Evolutionary conservation across 2,888 invertebrate genomes (phyloP).

Genomic region (Neoitamus cyanurus): DNA sequence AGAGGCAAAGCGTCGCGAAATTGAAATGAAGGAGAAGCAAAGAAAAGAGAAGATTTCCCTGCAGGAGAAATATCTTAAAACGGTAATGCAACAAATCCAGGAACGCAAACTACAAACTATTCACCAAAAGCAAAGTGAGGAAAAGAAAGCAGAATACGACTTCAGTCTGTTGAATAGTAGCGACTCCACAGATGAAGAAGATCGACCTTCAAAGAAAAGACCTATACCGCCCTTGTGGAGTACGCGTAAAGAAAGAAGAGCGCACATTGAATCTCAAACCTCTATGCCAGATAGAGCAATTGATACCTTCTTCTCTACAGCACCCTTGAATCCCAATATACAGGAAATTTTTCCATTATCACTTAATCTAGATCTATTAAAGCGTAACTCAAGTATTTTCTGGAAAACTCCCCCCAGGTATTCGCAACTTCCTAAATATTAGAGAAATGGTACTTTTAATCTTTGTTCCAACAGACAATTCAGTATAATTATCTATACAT

Average conservation of each 20-base stretch:
- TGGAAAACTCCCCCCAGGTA: constrained; percentile 79
- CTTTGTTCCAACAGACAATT: too few relatives aligned
- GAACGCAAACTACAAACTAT: not conserved
- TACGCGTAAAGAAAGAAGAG: constrained; percentile 59
- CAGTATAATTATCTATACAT: too few relatives aligned
- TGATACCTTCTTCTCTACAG: constrained; percentile 72
- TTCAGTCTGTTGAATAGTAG: constrained; percentile 66
- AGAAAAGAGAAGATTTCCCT: not conserved
- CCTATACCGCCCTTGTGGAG: constrained; percentile 66
- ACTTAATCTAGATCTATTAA: constrained; percentile 73
- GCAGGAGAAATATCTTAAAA: not conserved
- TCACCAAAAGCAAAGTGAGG: not conserved
- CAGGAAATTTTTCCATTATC: constrained; percentile 74
- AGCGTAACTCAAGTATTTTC: constrained; percentile 78
- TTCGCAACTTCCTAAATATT: constrained; percentile 68
- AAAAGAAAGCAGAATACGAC: constrained; percentile 55
- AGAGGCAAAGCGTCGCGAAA: not conserved
- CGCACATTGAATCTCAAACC: constrained; percentile 61
- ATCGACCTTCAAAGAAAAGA: constrained; percentile 60
- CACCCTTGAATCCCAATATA: constrained; percentile 74
- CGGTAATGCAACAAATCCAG: too few relatives aligned
- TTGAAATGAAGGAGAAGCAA: constrained; percentile 51
- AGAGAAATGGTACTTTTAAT: too few relatives aligned
- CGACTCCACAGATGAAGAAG: constrained; percentile 66
- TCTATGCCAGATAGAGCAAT: constrained; percentile 65